These are phyloP conservation scores for Cephalopachus bancanus DNA, from an alignment of 2,797 vertebrate genomes.

Conservation along the genomic window DNA sequence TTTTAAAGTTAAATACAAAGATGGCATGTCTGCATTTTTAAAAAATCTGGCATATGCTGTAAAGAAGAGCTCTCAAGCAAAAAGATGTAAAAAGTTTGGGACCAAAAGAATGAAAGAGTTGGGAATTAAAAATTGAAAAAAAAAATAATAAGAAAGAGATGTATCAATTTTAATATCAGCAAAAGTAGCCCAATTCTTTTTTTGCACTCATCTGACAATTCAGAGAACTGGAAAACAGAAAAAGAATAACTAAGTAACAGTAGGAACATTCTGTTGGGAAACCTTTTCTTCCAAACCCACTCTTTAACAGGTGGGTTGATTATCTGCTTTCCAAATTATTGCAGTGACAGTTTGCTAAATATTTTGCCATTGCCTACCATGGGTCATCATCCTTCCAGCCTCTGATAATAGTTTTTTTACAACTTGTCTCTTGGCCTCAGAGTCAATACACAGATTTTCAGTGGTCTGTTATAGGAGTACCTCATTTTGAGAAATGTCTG, in stretches of 20 bases:
- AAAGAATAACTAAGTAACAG: background rate
- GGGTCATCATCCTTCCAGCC: background rate
- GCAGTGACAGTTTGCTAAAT: slow-evolving; percentile 22
- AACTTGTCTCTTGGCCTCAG: background rate
- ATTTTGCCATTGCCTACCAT: background rate
- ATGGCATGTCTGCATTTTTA: background rate
- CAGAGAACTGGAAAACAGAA: background rate
- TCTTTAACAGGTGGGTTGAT: background rate
- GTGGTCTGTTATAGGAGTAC: background rate
- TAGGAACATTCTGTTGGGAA: background rate
- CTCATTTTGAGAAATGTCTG: slow-evolving; percentile 31
- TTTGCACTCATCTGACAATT: background rate
- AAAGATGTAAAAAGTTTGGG: background rate
- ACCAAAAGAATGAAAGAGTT: background rate
- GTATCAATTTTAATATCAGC: background rate
- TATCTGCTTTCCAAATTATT: slow-evolving; percentile 16
- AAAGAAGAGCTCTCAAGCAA: background rate
- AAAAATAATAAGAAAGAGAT: background rate
- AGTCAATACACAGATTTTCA: background rate
- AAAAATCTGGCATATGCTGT: background rate
- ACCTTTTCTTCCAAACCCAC: background rate
- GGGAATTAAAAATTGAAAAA: background rate
- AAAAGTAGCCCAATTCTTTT: background rate
- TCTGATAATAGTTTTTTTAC: background rate
- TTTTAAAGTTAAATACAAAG: background rate